A percentile compares a stretch with the other conserved stretches of the same genome.
Conservation (phyloP, 2,113 vertebrate species). For the Fulmarus glacialis region DNA sequence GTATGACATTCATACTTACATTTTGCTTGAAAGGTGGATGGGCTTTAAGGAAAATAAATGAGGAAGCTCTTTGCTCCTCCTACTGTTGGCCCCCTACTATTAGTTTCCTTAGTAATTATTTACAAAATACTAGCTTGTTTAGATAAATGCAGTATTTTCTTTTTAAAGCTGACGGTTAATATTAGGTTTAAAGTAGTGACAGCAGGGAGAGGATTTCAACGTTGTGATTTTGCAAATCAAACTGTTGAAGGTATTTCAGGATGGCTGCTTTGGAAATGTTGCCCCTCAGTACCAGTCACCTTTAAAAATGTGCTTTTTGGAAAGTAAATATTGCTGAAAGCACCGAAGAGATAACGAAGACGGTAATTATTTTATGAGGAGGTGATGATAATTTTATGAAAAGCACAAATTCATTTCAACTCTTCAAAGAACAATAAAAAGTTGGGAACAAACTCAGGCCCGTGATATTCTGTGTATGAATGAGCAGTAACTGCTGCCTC, state of each 20-base stretch:
- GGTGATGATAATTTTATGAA: background rate
- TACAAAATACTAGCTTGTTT: background rate
- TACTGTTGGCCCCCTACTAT: background rate
- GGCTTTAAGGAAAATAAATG: background rate
- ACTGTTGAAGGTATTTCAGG: background rate
- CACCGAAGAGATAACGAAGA: rapidly evolving
- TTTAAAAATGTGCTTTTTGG: background rate
- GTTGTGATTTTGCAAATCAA: background rate
- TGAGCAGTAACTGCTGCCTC: background rate
- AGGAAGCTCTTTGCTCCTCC: background rate
- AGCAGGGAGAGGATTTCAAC: background rate
- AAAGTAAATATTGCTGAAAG: background rate
- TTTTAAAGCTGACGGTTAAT: background rate
- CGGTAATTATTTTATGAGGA: background rate
- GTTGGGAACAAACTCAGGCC: background rate
- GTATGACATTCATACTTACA: background rate
- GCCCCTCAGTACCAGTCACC: background rate
- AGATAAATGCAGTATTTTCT: background rate
- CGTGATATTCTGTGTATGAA: background rate
- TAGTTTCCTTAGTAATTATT: background rate
- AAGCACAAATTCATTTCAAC: background rate
- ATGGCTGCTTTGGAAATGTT: background rate
- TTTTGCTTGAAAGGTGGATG: background rate
- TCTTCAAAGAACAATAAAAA: background rate
- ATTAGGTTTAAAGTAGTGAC: background rate